A percentile compares a stretch with the other conserved stretches of the same genome.
phyloP scores from a whole-genome alignment of 92 coral and sea anemone species.

The Porites rus region DNA sequence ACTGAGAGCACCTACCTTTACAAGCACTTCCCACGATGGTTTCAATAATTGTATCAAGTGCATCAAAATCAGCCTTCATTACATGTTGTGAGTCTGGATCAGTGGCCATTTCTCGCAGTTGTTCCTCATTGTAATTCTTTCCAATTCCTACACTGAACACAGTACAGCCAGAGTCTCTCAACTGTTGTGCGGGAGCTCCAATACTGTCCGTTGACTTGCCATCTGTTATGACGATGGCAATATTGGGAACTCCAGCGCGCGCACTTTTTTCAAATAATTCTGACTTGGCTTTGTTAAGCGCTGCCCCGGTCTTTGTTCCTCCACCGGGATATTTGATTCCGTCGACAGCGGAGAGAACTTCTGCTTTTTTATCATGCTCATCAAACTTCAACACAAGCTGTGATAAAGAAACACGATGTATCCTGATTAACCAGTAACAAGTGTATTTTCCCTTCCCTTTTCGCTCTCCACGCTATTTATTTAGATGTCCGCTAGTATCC shows the following conservation, averaged over 20 bases:
- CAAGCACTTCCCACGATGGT: slow-evolving; percentile 75
- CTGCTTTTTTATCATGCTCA: slow-evolving; percentile 30
- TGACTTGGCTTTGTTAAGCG: slow-evolving; percentile 64
- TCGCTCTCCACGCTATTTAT: too few relatives aligned
- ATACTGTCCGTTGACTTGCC: slow-evolving; percentile 76
- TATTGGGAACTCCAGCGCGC: slow-evolving; percentile 72
- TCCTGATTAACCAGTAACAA: neutral
- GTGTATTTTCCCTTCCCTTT: too few relatives aligned
- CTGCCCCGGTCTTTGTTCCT: slow-evolving; percentile 82
- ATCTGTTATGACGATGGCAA: slow-evolving; percentile 76
- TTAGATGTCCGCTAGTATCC: too few relatives aligned
- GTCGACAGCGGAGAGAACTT: slow-evolving; percentile 13
- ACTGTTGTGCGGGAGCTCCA: slow-evolving; percentile 72
- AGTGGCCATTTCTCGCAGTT: slow-evolving; percentile 84
- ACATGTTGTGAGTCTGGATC: slow-evolving; percentile 88
- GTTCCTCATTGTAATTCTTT: slow-evolving; percentile 18
- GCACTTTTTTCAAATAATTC: slow-evolving; percentile 65
- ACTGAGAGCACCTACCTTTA: slow-evolving; percentile 48
- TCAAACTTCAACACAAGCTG: slow-evolving; percentile 47
- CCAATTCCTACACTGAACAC: slow-evolving; percentile 81
- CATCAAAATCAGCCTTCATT: slow-evolving; percentile 65
- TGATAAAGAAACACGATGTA: neutral
- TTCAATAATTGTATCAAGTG: slow-evolving; percentile 44
- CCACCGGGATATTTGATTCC: slow-evolving; percentile 63
- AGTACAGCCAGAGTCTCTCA: slow-evolving; percentile 84